phyloP scores from a whole-genome alignment of 37 sponge, comb jelly and placozoan genomes.

The Amphimedon queenslandica region DNA sequence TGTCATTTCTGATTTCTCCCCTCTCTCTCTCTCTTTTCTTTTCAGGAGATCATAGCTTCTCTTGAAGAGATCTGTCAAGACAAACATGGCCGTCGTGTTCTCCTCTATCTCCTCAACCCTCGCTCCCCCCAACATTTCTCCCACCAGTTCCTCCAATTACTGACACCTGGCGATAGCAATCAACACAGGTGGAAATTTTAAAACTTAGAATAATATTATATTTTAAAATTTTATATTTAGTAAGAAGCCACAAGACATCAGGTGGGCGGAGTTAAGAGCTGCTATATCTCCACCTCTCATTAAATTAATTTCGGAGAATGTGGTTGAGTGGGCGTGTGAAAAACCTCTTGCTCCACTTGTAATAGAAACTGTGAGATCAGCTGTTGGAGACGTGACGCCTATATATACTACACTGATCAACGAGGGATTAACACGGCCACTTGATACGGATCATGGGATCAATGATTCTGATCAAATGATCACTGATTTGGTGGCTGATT shows the following conservation, averaged over 20 bases:
- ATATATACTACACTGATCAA: neutral
- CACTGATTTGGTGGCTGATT: too few species aligned
- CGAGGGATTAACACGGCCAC: too few species aligned
- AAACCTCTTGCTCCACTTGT: slow-evolving; percentile 49
- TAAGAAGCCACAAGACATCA: slow-evolving; percentile 50
- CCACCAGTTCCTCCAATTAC: slow-evolving; percentile 47
- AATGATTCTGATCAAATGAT: too few species aligned
- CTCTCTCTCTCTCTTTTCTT: neutral
- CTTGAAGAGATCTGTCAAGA: slow-evolving; percentile 57
- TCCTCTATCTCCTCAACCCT: slow-evolving; percentile 81
- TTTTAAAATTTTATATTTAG: neutral
- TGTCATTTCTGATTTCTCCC: neutral
- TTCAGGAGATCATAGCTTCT: slow-evolving; percentile 53
- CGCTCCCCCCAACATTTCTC: slow-evolving; percentile 59
- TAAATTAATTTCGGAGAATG: slow-evolving; percentile 33
- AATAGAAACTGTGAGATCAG: slow-evolving; percentile 21
- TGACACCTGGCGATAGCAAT: slow-evolving; percentile 81
- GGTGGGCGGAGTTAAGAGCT: slow-evolving; percentile 49
- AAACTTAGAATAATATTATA: neutral
- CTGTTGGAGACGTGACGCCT: slow-evolving; percentile 10
- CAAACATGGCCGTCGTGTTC: slow-evolving; percentile 65
- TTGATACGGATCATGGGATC: too few species aligned
- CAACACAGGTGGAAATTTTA: slow-evolving; percentile 25
- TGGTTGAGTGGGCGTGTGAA: slow-evolving; percentile 29
- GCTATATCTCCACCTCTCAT: slow-evolving; percentile 44